Conservation (phyloP, 2,888 invertebrate species). For the Trissolcus brochymenae region DNA sequence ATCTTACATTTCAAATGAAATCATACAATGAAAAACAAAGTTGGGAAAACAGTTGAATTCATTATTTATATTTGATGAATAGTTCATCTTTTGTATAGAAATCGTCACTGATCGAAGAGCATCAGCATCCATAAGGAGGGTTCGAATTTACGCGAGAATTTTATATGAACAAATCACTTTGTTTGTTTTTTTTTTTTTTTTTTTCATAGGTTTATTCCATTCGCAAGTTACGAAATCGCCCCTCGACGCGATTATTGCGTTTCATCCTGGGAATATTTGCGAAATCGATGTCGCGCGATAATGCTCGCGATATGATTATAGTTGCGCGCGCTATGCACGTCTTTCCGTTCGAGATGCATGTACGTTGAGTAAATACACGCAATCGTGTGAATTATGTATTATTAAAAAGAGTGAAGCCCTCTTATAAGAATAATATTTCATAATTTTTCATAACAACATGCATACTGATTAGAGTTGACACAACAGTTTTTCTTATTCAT, state of each 20-base stretch:
- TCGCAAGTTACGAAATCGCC: constrained; percentile 43
- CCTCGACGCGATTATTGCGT: constrained; percentile 55
- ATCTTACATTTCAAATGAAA: too few species aligned
- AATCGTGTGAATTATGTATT: constrained; percentile 60
- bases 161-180: constrained; percentile 37
- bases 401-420: constrained; percentile 45
- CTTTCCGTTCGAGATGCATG: constrained; percentile 61
- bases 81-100: constrained; percentile 32
- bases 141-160: constrained; percentile 32
- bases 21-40: not conserved
- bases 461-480: constrained; percentile 34
- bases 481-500: constrained; percentile 45
- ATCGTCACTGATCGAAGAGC: constrained; percentile 23
- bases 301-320: constrained; percentile 66
- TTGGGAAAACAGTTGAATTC: constrained; percentile 29
- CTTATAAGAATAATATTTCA: constrained; percentile 45
- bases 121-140: constrained; percentile 12
- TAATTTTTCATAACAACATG: constrained; percentile 46
- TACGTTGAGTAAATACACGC: constrained; percentile 59
- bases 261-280: constrained; percentile 70
- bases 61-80: constrained; percentile 15
- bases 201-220: constrained; percentile 25
- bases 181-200: constrained; percentile 12
- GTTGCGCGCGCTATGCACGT: constrained; percentile 64
- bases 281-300: constrained; percentile 73